These are phyloP conservation scores for Sialis lutaria DNA, from an alignment of 2,888 invertebrate species.

Conservation along the genomic window DNA sequence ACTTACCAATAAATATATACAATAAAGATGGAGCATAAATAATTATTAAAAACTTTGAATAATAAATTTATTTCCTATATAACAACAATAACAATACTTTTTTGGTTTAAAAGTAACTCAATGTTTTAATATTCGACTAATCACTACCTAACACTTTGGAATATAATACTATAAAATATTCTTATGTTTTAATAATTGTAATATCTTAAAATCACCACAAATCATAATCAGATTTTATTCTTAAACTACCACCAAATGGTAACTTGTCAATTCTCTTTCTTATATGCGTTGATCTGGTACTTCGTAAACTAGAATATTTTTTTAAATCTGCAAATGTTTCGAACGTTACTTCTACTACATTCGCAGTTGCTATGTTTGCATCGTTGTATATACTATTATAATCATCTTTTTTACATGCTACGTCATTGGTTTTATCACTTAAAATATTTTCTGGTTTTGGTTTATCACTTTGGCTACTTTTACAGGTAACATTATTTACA, in stretches of 20 bases:
- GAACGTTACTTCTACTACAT: slow-evolving; percentile 33
- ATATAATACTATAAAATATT: no score
- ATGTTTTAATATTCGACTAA: no score
- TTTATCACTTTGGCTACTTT: background rate
- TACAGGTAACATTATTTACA: background rate
- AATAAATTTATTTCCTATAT: background rate
- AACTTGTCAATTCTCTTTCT: slow-evolving; percentile 26
- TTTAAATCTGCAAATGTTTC: slow-evolving; percentile 32
- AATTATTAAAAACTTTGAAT: background rate
- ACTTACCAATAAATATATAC: background rate
- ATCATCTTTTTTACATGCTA: background rate
- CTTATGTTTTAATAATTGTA: no score
- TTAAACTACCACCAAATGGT: slow-evolving; percentile 33
- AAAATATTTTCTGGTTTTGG: background rate
- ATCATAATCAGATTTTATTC: slow-evolving; percentile 20
- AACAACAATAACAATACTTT: background rate
- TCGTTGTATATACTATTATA: no score
- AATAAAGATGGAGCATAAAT: background rate
- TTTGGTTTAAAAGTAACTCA: background rate
- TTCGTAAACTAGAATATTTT: slow-evolving; percentile 28
- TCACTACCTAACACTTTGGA: no score
- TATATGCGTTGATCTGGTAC: slow-evolving; percentile 24
- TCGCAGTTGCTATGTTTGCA: background rate
- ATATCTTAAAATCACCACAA: background rate
- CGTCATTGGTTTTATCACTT: background rate